Percentiles rank a stretch among this genome's conserved stretches.
phyloP scores from a whole-genome alignment of 2,113 vertebrate genomes.

The Pavo muticus region DNA sequence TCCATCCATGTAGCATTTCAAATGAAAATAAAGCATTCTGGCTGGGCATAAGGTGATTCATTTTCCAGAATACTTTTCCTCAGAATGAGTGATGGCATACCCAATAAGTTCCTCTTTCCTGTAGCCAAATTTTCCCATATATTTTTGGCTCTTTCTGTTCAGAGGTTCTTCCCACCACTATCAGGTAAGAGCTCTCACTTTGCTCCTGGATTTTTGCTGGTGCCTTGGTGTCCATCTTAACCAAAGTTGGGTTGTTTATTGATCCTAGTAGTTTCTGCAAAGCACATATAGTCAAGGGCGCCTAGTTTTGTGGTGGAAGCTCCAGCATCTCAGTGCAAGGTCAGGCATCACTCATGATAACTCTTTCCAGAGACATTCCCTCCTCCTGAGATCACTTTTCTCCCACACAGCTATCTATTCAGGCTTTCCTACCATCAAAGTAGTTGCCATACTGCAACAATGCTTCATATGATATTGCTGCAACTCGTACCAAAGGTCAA shows the following conservation, averaged over 20 bases:
- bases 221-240: not conserved
- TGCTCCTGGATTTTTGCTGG: not conserved
- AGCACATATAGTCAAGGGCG: not conserved
- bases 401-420: not conserved
- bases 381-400: not conserved
- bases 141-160: not conserved
- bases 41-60: not conserved
- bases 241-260: not conserved
- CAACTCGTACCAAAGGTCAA: not conserved
- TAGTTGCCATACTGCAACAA: not conserved
- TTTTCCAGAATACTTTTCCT: not conserved
- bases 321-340: not conserved
- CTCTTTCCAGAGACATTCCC: not conserved
- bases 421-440: not conserved
- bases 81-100: not conserved
- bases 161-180: rapidly evolving
- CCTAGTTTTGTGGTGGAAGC: not conserved
- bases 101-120: rapidly evolving
- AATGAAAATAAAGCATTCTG: not conserved
- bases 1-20: not conserved
- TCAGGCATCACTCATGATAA: not conserved
- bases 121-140: not conserved
- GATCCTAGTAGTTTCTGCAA: not conserved
- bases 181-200: not conserved
- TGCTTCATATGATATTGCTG: not conserved